Evolutionary conservation across 2,113 vertebrate genomes (phyloP).

Genomic region (Pithys albifrons): DNA sequence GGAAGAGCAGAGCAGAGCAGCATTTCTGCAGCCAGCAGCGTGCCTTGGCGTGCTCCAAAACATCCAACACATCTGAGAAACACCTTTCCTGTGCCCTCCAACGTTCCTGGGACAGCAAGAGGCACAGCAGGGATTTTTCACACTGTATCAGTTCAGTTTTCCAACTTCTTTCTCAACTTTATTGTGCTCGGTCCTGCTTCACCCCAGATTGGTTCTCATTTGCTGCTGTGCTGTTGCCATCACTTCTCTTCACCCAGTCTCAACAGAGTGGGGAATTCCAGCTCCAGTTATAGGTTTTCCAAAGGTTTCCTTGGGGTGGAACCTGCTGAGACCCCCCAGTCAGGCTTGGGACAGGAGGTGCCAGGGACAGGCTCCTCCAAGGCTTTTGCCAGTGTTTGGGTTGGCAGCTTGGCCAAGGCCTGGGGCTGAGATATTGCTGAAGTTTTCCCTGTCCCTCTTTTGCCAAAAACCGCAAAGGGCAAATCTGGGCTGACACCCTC

Average conservation of each 20-base stretch:
- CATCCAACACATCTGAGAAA: rapidly evolving
- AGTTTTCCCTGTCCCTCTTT: background rate
- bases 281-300: background rate
- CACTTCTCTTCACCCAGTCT: background rate
- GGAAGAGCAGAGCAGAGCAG: background rate
- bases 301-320: background rate
- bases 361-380: background rate
- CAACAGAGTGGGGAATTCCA: background rate
- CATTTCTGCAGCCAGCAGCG: background rate
- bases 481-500: background rate
- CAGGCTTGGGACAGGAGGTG: background rate
- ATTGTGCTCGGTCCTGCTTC: background rate
- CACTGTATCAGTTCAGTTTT: rapidly evolving
- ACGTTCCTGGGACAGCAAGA: background rate
- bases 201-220: background rate
- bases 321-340: background rate
- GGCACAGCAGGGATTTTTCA: background rate
- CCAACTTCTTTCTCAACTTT: background rate
- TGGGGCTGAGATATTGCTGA: background rate
- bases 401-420: background rate
- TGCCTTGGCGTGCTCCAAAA: background rate
- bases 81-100: rapidly evolving
- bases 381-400: background rate
- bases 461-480: background rate
- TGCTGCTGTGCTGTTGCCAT: background rate